A percentile compares a stretch with the other conserved stretches of the same genome.
These are phyloP conservation scores for Subacronicta megacephala DNA, from an alignment of 2,888 invertebrate species.

Conservation along the genomic window DNA sequence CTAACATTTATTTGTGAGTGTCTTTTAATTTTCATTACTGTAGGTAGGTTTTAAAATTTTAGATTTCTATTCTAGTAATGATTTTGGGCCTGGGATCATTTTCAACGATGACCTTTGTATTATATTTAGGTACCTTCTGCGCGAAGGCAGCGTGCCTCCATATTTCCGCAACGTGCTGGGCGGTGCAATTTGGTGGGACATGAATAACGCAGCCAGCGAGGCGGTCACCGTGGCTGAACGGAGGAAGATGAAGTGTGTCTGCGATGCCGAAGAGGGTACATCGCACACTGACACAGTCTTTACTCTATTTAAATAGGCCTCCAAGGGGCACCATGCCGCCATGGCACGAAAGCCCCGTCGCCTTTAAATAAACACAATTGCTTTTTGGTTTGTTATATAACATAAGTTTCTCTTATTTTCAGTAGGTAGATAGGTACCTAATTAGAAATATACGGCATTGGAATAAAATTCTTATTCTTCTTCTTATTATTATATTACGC, in stretches of 20 bases:
- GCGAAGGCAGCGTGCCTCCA: conserved; percentile 79
- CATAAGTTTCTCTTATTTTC: too few species aligned
- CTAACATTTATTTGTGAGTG: too few species aligned
- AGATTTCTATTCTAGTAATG: too few species aligned
- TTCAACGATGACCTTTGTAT: too few species aligned
- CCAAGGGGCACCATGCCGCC: too few species aligned
- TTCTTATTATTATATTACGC: too few species aligned
- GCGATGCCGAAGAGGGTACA: conserved; percentile 56
- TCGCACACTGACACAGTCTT: conserved; percentile 8
- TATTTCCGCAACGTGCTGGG: conserved; percentile 84
- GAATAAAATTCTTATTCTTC: too few species aligned
- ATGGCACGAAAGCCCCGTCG: neutral
- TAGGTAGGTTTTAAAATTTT: too few species aligned
- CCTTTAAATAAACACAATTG: conserved; percentile 4
- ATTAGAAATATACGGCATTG: too few species aligned
- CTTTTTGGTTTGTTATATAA: conserved; percentile 29
- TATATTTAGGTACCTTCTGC: conserved; percentile 62
- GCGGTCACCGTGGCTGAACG: conserved; percentile 71
- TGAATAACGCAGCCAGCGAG: conserved; percentile 70
- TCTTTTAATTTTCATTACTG: too few species aligned
- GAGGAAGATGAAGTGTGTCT: conserved; percentile 73
- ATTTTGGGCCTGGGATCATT: too few species aligned
- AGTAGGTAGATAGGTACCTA: too few species aligned
- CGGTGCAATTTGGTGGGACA: conserved; percentile 84
- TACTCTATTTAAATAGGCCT: conserved; percentile 1